A percentile compares a stretch with the other conserved stretches of the same genome.
Conservation (phyloP, 2,113 vertebrate species). For the Gorilla gorilla region DNA sequence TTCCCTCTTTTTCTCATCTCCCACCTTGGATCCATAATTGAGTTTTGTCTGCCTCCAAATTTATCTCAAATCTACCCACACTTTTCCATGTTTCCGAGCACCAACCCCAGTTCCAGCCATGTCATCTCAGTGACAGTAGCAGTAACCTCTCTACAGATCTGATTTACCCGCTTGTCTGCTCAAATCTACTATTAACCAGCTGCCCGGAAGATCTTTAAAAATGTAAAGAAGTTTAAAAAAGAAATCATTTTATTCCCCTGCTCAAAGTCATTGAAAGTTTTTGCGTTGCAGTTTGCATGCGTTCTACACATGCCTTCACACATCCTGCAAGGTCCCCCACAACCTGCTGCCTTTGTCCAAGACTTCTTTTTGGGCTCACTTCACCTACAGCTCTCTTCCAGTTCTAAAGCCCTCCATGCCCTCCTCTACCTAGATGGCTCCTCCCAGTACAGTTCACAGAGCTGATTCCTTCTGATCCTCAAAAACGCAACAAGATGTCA, state of each 20-base stretch:
- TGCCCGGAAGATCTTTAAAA: not conserved
- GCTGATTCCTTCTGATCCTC: not conserved
- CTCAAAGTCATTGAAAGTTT: not conserved
- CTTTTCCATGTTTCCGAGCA: not conserved
- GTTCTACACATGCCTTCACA: not conserved
- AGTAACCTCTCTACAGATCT: not conserved
- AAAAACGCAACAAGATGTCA: not conserved
- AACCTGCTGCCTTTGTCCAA: not conserved
- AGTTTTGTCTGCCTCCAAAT: not conserved
- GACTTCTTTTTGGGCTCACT: not conserved
- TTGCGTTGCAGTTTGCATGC: not conserved
- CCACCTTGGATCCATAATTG: not conserved
- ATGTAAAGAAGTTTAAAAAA: not conserved
- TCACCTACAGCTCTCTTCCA: not conserved
- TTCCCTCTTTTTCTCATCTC: not conserved
- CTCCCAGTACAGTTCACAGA: not conserved
- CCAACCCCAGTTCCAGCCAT: not conserved
- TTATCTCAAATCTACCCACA: not conserved
- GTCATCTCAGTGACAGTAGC: not conserved
- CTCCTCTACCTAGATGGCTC: fast-evolving
- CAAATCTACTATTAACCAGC: not conserved
- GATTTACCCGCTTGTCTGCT: not conserved
- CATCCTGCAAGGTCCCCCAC: not conserved
- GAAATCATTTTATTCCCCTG: not conserved
- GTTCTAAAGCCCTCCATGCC: fast-evolving